These are phyloP conservation scores for Sigmodon hispidus DNA, from an alignment of 2,113 vertebrate species.

Conservation along the genomic window DNA sequence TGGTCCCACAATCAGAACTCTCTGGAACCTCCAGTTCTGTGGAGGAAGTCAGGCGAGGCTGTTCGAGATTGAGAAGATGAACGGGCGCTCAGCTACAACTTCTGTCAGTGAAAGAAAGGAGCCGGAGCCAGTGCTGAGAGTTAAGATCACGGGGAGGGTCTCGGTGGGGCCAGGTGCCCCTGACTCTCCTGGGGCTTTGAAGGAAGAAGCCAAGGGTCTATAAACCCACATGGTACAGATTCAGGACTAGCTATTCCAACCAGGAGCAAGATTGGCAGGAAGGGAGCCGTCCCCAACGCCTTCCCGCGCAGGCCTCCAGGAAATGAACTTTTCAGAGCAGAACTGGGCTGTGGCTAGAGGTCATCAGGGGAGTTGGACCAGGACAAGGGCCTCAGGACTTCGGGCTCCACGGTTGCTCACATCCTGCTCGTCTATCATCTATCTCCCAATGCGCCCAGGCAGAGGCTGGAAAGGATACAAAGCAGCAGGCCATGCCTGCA, in stretches of 20 bases:
- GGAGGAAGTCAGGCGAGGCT: not conserved
- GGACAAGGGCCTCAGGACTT: conserved; percentile 47
- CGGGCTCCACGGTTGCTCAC: conserved; percentile 1
- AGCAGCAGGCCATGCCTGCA: conserved; percentile 55
- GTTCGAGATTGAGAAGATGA: not conserved
- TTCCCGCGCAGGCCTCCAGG: conserved; percentile 75
- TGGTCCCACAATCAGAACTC: not conserved
- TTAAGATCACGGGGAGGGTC: not conserved
- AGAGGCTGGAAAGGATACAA: conserved; percentile 47
- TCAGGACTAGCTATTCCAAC: conserved; percentile 48
- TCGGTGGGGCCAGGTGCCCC: not conserved
- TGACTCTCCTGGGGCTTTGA: not conserved
- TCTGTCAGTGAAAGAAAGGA: conserved; percentile 27
- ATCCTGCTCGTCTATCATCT: conserved; percentile 14
- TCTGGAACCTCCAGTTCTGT: not conserved
- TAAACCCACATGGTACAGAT: not conserved
- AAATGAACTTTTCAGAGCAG: conserved; percentile 81
- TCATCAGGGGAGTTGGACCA: conserved; percentile 67
- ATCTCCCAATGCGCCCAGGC: not conserved
- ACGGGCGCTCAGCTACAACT: not conserved
- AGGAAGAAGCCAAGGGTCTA: conserved; percentile 23
- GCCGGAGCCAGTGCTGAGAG: not conserved
- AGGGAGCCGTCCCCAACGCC: conserved; percentile 62
- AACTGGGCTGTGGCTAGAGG: conserved; percentile 75
- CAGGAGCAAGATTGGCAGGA: conserved; percentile 70